Evolutionary conservation across 1,140 invertebrate species (phyloP).

Genomic region (Rhopalosiphum maidis): DNA sequence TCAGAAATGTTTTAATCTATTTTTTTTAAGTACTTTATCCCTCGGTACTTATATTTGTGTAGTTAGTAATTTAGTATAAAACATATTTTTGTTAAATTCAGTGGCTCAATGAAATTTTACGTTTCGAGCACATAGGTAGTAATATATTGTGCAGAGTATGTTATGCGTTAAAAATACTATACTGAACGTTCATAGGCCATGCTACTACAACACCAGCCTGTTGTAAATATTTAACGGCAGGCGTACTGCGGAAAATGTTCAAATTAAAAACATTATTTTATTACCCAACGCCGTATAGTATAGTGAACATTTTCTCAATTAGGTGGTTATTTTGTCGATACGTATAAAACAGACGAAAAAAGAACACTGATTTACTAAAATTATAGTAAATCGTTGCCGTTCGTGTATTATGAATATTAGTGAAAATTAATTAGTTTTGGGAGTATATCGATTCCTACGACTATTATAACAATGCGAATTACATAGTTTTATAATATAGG

Average conservation of each 20-base stretch:
- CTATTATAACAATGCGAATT: too few relatives aligned
- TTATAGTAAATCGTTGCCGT: background rate
- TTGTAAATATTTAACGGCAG: background rate
- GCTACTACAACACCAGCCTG: background rate
- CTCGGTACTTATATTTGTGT: background rate
- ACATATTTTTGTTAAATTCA: background rate
- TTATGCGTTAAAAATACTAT: background rate
- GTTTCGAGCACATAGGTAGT: background rate
- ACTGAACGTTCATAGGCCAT: background rate
- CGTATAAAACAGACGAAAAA: background rate
- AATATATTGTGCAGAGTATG: background rate
- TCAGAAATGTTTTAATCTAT: background rate
- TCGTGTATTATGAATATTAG: too few relatives aligned
- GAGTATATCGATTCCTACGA: too few relatives aligned
- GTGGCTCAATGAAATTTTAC: background rate
- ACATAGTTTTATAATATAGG: too few relatives aligned
- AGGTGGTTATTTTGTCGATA: background rate
- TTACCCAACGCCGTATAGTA: background rate
- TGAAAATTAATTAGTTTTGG: too few relatives aligned
- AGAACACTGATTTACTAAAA: background rate
- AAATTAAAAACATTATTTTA: background rate
- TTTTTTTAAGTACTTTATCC: background rate
- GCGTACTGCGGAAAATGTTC: background rate
- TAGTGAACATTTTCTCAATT: background rate
- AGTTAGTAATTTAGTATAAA: background rate